A percentile compares a stretch with the other conserved stretches of the same genome.
Conservation (phyloP, 2,113 vertebrate genomes). For the Blennius ocellaris region DNA sequence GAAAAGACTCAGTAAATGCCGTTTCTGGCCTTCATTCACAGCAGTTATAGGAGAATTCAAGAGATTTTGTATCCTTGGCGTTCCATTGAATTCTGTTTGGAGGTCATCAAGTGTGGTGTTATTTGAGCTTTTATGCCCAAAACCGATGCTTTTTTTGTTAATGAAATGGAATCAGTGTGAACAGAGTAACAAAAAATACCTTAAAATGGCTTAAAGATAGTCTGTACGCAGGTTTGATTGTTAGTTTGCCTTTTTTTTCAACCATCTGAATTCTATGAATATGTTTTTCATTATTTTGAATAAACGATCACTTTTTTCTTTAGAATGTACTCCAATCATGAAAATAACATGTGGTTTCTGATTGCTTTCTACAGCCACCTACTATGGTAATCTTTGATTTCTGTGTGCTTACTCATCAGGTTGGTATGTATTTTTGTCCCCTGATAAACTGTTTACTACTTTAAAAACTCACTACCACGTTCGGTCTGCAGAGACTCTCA, state of each 20-base stretch:
- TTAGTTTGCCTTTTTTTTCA: background rate
- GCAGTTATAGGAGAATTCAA: too few relatives aligned
- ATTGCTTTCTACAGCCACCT: too few relatives aligned
- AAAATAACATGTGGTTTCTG: too few relatives aligned
- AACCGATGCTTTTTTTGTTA: background rate
- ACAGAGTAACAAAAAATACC: background rate
- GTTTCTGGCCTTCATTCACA: too few relatives aligned
- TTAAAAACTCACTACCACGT: slow-evolving; percentile 14
- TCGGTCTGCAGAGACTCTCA: slow-evolving; percentile 25
- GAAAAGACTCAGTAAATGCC: too few relatives aligned
- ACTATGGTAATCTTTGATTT: slow-evolving; percentile 7
- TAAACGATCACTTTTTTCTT: background rate
- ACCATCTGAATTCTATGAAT: background rate
- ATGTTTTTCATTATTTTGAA: slow-evolving; percentile 2
- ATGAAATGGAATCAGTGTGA: background rate
- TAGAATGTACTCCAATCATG: too few relatives aligned
- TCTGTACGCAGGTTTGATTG: background rate
- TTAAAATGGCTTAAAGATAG: background rate
- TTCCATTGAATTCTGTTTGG: too few relatives aligned
- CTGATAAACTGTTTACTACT: slow-evolving; percentile 11
- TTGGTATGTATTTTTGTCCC: slow-evolving; percentile 2
- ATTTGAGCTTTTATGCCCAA: slow-evolving; percentile 1
- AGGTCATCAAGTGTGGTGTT: too few relatives aligned
- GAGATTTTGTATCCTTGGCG: too few relatives aligned
- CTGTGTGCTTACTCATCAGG: too few relatives aligned